Evolutionary conservation across 2,797 vertebrate species (phyloP), one percentile per base, ranked within the genome.

Genomic region (Pelochelys cantorii): DNA sequence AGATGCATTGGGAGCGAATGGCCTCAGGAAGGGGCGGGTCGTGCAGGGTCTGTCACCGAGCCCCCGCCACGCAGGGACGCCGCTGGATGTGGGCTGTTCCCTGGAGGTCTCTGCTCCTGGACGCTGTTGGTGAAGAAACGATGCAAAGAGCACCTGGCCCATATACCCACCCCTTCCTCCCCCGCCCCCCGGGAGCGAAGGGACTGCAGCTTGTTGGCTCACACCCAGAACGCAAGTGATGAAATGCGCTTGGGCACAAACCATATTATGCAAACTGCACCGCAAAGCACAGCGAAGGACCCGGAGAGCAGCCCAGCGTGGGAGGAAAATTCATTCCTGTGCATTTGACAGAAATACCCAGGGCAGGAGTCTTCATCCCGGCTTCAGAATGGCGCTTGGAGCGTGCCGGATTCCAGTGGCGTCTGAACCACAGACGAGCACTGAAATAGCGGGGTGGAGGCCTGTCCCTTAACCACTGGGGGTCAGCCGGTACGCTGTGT

Each of bases 261-360:
- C 6, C n/a, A 0, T 31, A 5, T 34, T 3, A 3, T 0, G 2
- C 29, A 7, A 34, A 7, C 13, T 5, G 31, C 2, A 0, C 52
- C 0, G 81, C 37, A 52, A 25, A 52, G 13, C 42, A 13, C 25
- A 15, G 18, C 2, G 78, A n/a, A 3, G 78, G 79, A 37, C 5
- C 7, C 7, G 86, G 52, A 29, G 9, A 59, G 25, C n/a, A 7
- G 42, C 59, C n/a, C 53, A 27, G 34, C 53, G 59, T 4, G 42
- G 81, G 60, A 9, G 57, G 31, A 17, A 4, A 31, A 15, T 3
- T 52, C 11, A 3, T 37, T 42, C 82, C 48, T 54, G 11, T 31
- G 68, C 25, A 2, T 0, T 82, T 17, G 29, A 3, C 84, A 52
- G 68, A 71, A 71, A 60, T 52, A 52, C 0, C 0, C 31, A 34